A percentile compares a stretch with the other conserved stretches of the same genome.
Evolutionary conservation across 2,797 vertebrate species (phyloP).

Genomic region (Sorex maritimensis): DNA sequence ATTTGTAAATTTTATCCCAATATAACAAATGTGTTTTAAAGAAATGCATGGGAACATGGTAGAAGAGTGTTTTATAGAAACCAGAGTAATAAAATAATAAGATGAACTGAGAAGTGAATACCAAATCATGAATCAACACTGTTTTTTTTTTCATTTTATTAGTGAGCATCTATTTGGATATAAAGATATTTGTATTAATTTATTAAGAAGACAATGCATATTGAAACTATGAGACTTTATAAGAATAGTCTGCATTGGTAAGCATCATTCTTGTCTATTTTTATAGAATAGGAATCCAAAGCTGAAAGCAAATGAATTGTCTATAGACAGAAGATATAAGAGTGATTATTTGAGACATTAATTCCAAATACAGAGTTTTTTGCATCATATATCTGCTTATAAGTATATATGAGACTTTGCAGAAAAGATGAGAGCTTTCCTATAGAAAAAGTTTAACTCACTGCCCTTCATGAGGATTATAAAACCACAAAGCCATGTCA

Average conservation of each 20-base stretch:
- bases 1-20: no score
- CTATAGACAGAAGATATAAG: neutral
- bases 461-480: neutral
- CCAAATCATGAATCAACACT: no score
- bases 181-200: neutral
- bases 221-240: constrained; percentile 25
- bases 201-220: constrained; percentile 19
- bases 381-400: neutral
- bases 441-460: neutral
- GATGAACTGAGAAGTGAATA: no score
- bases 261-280: neutral
- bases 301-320: constrained; percentile 35
- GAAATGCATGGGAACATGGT: no score
- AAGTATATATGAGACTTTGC: neutral
- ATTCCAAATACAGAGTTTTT: neutral
- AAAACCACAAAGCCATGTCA: neutral
- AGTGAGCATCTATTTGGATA: neutral
- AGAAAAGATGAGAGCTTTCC: neutral
- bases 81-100: no score
- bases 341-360: constrained; percentile 39
- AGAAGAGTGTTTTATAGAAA: no score
- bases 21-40: no score
- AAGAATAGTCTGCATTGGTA: neutral
- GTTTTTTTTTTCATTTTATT: constrained; percentile 2
- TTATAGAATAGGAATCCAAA: constrained; percentile 57